Percentiles rank a stretch among this genome's conserved stretches.
Conservation (phyloP, 2,113 vertebrate genomes). For the Lichenostomus cassidix region DNA sequence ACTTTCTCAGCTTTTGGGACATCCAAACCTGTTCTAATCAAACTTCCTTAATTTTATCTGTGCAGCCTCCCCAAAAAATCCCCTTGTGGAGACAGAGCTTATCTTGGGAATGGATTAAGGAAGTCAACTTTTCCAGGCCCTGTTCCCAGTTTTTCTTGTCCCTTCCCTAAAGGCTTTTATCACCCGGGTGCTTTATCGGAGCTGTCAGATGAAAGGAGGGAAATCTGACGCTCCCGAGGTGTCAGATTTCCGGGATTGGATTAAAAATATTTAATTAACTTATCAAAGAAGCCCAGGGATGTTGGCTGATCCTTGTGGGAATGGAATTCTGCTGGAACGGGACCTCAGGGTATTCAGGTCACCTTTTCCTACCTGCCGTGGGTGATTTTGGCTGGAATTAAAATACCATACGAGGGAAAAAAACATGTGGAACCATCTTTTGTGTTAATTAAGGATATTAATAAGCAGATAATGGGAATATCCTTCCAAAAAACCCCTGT, state of each 20-base stretch:
- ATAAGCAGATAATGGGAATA: not conserved
- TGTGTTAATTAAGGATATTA: not conserved
- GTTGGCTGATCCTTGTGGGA: not conserved
- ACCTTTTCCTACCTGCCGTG: not conserved
- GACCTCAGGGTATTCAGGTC: not conserved
- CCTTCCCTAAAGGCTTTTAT: not conserved
- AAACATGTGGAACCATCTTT: not conserved
- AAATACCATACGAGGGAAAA: not conserved
- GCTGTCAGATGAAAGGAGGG: not conserved
- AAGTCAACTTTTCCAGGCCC: constrained; percentile 12
- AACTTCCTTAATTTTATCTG: not conserved
- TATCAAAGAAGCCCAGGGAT: not conserved
- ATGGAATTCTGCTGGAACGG: not conserved
- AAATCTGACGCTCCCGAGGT: not conserved
- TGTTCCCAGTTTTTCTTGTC: not conserved
- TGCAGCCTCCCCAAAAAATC: not conserved
- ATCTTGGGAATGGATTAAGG: not conserved
- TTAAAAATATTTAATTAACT: not conserved
- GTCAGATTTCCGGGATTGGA: not conserved
- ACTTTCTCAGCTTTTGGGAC: not conserved
- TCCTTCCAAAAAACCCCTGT: not conserved
- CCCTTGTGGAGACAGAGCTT: not conserved
- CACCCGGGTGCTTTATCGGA: not conserved
- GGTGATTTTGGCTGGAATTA: not conserved
- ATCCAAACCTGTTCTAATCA: not conserved